These are phyloP conservation scores for Bellardia bayeri DNA, from an alignment of 2,888 invertebrate genomes.

Conservation along the genomic window DNA sequence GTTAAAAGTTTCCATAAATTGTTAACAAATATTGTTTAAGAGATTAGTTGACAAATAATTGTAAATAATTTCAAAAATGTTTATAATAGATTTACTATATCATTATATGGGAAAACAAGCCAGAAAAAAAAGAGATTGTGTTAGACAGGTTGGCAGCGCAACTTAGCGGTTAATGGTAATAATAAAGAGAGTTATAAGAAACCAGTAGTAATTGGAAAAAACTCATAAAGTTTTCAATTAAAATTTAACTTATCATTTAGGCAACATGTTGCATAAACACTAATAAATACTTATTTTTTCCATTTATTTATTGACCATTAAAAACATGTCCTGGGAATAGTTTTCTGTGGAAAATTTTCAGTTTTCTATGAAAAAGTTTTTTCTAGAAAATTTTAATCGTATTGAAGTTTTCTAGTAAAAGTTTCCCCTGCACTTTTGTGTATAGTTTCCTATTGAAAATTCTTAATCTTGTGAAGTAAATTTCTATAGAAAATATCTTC, in stretches of 20 bases:
- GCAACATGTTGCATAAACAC: background rate
- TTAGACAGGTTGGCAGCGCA: constrained; percentile 31
- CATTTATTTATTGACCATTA: too few species aligned
- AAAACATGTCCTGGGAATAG: too few species aligned
- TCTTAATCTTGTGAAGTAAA: too few species aligned
- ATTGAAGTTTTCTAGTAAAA: background rate
- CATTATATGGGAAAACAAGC: constrained; percentile 26
- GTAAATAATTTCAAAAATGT: constrained; percentile 60
- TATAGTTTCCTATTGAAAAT: too few species aligned
- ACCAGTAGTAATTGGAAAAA: constrained; percentile 13
- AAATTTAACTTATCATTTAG: background rate
- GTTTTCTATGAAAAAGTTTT: too few species aligned
- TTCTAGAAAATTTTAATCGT: too few species aligned
- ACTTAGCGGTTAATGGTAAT: constrained; percentile 1
- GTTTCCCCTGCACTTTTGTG: background rate
- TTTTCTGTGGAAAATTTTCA: too few species aligned
- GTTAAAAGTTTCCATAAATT: constrained; percentile 68
- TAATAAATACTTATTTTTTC: background rate
- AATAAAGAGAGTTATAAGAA: background rate
- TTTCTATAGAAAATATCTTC: too few species aligned
- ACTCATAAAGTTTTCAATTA: background rate
- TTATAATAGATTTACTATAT: constrained; percentile 54
- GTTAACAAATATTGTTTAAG: constrained; percentile 57
- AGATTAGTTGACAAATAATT: constrained; percentile 71
- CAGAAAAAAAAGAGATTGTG: background rate